A percentile compares a stretch with the other conserved stretches of the same genome.
Evolutionary conservation across 2,797 vertebrate species (phyloP).

Genomic region (Distichodus sexfasciatus): DNA sequence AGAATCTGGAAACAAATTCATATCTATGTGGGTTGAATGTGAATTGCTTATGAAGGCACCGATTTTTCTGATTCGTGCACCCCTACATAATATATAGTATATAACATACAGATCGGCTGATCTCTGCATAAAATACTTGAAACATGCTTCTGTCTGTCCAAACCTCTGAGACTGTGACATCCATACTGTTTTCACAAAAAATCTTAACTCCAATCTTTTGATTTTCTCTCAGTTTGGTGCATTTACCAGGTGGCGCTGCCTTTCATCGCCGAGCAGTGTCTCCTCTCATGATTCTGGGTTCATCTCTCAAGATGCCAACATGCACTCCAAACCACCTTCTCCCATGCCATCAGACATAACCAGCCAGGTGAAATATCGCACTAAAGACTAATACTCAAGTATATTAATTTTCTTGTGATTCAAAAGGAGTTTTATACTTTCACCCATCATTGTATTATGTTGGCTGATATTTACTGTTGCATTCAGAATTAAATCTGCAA

Average conservation of each 20-base stretch:
- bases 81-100: too few relatives aligned
- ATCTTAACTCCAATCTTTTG: slow-evolving; percentile 69
- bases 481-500: not conserved
- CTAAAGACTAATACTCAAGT: not conserved
- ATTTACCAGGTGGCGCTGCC: slow-evolving; percentile 83
- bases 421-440: too few relatives aligned
- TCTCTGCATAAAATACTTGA: too few relatives aligned
- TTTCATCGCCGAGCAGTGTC: slow-evolving; percentile 91
- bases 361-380: slow-evolving; percentile 66
- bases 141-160: too few relatives aligned
- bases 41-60: too few relatives aligned
- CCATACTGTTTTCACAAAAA: slow-evolving; percentile 61
- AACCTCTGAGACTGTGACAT: too few relatives aligned
- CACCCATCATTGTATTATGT: too few relatives aligned
- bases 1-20: too few relatives aligned
- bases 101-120: too few relatives aligned
- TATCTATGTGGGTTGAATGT: too few relatives aligned
- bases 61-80: too few relatives aligned
- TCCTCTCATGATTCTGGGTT: slow-evolving; percentile 98
- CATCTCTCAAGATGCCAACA: slow-evolving; percentile 91
- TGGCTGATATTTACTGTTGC: not conserved
- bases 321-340: slow-evolving; percentile 93
- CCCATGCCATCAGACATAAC: slow-evolving; percentile 97
- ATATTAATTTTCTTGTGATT: too few relatives aligned
- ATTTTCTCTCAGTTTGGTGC: slow-evolving; percentile 83